Percentiles rank a stretch among this genome's conserved stretches.
phyloP scores from a whole-genome alignment of 1,140 invertebrate genomes.

The Zelostemma sp. region DNA sequence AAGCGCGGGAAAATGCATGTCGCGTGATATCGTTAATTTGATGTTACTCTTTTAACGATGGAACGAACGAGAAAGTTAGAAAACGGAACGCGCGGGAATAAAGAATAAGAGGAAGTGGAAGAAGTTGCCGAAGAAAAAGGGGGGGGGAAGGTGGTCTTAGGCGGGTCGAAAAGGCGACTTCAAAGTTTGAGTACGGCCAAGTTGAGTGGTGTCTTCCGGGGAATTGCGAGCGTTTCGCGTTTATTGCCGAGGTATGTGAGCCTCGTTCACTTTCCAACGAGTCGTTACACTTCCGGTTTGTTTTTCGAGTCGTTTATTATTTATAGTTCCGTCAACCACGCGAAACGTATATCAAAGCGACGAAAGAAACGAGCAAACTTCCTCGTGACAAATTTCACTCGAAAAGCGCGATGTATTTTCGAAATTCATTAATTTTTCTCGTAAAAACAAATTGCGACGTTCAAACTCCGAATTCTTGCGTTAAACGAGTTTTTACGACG shows the following conservation, averaged over 20 bases:
- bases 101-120: conserved; percentile 33
- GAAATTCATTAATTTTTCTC: background rate
- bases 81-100: conserved; percentile 18
- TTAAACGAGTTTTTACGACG: no score
- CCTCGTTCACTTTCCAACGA: no score
- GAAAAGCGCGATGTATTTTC: background rate
- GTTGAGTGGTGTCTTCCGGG: conserved; percentile 25
- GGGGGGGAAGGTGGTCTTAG: conserved; percentile 35
- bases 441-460: conserved; percentile 8
- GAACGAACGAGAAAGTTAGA: background rate
- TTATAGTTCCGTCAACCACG: no score
- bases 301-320: no score
- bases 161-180: conserved; percentile 39
- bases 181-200: conserved; percentile 37
- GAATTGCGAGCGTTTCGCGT: conserved; percentile 21
- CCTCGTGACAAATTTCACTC: no score
- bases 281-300: no score
- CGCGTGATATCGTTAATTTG: no score
- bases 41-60: background rate
- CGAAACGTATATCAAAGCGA: no score
- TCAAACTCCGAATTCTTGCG: no score
- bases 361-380: no score
- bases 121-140: conserved; percentile 31
- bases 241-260: conserved; percentile 26
- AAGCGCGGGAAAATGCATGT: no score